Percentiles rank a stretch among this genome's conserved stretches.
Evolutionary conservation across 2,797 vertebrate genomes (phyloP).

Genomic region (Alcedo quadribrachys): DNA sequence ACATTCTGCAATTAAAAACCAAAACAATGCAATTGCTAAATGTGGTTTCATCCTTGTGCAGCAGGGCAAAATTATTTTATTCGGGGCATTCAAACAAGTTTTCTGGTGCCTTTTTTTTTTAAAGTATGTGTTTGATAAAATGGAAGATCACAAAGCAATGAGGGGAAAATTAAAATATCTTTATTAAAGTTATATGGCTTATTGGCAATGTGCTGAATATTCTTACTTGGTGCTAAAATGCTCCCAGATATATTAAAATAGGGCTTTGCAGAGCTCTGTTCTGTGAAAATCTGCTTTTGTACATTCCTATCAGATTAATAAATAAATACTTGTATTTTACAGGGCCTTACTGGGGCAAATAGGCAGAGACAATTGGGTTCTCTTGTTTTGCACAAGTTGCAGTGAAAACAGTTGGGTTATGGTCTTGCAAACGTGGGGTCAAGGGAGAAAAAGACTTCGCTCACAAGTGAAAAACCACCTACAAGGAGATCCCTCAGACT

Average conservation of each 20-base stretch:
- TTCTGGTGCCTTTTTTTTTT: not conserved
- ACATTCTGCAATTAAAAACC: not conserved
- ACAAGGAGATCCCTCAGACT: not conserved
- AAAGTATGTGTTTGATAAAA: not conserved
- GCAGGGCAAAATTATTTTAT: not conserved
- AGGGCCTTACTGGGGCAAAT: not conserved
- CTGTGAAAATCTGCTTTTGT: not conserved
- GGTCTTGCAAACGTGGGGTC: accelerated
- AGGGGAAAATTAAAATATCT: not conserved
- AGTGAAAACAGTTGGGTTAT: not conserved
- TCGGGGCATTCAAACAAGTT: not conserved
- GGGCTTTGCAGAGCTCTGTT: not conserved
- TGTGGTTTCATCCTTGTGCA: not conserved
- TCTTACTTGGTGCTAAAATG: not conserved
- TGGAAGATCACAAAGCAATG: not conserved
- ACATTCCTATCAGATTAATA: not conserved
- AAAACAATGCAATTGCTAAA: not conserved
- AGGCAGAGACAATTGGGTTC: not conserved
- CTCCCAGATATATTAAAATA: not conserved
- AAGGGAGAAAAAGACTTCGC: not conserved
- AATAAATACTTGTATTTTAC: not conserved
- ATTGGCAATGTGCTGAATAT: not conserved
- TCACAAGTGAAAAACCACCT: not conserved
- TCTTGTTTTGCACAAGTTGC: not conserved
- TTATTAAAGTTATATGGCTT: not conserved